A percentile compares a stretch with the other conserved stretches of the same genome.
Conservation (phyloP, 2,113 vertebrate species). For the Pelecanus crispus region DNA sequence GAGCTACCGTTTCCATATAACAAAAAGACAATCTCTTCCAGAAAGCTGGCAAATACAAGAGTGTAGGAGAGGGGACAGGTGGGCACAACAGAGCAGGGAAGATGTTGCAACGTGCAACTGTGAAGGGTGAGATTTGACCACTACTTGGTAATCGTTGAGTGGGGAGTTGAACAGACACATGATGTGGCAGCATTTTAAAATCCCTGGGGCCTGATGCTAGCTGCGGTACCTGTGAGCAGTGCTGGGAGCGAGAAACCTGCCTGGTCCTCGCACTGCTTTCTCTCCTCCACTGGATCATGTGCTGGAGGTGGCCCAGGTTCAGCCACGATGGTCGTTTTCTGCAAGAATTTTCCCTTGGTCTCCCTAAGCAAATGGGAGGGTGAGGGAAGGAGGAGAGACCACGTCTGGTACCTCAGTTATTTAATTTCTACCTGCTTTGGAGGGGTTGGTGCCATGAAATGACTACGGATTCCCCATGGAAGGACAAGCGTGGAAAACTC, state of each 20-base stretch:
- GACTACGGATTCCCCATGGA: fast-evolving
- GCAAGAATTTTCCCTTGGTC: background rate
- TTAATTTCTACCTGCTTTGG: background rate
- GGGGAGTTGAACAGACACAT: background rate
- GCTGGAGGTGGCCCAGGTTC: background rate
- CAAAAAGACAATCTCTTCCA: background rate
- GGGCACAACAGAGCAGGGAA: background rate
- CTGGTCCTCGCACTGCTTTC: background rate
- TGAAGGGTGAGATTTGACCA: background rate
- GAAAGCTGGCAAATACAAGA: background rate
- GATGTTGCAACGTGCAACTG: fast-evolving
- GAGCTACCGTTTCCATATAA: background rate
- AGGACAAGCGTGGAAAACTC: background rate
- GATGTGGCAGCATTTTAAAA: background rate
- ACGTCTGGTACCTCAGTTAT: background rate
- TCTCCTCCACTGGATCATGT: fast-evolving
- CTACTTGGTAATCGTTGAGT: fast-evolving
- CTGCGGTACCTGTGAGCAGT: background rate
- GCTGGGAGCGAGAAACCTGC: fast-evolving
- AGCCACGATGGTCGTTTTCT: fast-evolving
- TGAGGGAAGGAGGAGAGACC: background rate
- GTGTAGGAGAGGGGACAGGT: fast-evolving
- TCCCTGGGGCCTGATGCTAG: background rate
- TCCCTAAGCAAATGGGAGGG: background rate
- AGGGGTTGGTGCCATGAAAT: background rate